Evolutionary conservation across 2,797 vertebrate species (phyloP), one percentile per base, ranked within the genome.

Genomic region (Coendou prehensilis): DNA sequence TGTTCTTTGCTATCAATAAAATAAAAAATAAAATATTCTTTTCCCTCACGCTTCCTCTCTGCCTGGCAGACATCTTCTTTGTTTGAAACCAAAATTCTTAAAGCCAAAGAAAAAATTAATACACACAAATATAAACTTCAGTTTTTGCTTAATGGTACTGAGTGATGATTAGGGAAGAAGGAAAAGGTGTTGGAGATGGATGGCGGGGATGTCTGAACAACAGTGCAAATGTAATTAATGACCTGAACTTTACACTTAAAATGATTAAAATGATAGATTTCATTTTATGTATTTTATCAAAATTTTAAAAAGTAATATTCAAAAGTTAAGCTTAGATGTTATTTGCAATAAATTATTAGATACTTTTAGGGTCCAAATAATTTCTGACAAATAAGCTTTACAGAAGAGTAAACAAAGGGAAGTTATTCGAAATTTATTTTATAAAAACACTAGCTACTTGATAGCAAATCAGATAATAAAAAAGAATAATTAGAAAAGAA

Each of bases 21-120:
- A 76, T 81, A 6, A 18, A 2, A 88, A 71, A 75, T 52, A 45
- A 83, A 92, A 87, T 50, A 10, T 82, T 95, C n/a, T 73, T 57
- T 86, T 45, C 10, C 14, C 15, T 59, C 1, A 37, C 83, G 28
- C 0, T 26, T 10, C 78, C 9, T 82, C 57, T 50, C 37, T 45
- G 6, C 20, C 15, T 13, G 56, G 5, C 9, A 73, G 11, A 2
- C 0, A 6, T 75, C 2, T 56, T 28, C 45, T 15, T 22, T 75
- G 20, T 64, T 87, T 90, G 71, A 94, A 93, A 61, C 6, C 54
- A 82, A 37, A 57, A 89, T 76, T 71, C 71, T 18, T 82, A 82
- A 96, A 91, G 22, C 6, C 28, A 76, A 28, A 22, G 6, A n/a
- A 57, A 52, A 76, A 71, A 33, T 59, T 7, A 67, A 11, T 47